A percentile compares a stretch with the other conserved stretches of the same genome.
Evolutionary conservation across 2,797 vertebrate genomes (phyloP).

Genomic region (Acanthurus tractus): DNA sequence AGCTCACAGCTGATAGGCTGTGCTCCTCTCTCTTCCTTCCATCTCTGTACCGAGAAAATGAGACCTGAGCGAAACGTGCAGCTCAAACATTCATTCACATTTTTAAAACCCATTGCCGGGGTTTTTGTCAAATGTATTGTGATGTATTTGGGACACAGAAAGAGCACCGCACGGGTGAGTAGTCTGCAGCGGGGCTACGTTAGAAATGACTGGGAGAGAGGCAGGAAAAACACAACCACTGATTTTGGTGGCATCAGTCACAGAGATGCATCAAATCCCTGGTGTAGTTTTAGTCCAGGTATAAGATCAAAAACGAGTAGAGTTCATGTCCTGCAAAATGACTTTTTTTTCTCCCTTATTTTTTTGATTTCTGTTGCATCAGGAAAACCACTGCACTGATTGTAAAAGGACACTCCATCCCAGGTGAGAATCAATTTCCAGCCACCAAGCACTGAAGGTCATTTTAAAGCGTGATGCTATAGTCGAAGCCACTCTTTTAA

Average conservation of each 20-base stretch:
- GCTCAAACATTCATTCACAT: conserved; percentile 46
- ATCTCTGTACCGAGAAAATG: neutral
- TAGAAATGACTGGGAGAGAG: conserved; percentile 44
- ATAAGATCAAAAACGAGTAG: conserved; percentile 10
- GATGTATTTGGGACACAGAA: conserved; percentile 80
- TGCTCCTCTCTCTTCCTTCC: neutral
- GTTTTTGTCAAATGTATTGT: conserved; percentile 73
- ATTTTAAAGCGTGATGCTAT: conserved; percentile 73
- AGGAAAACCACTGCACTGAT: conserved; percentile 29
- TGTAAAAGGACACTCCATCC: conserved; percentile 55
- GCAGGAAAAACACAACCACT: conserved; percentile 35
- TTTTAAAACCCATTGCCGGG: conserved; percentile 45
- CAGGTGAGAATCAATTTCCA: conserved; percentile 76
- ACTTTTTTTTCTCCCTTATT: neutral
- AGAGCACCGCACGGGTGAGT: conserved; percentile 65
- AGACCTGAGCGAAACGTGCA: conserved; percentile 23
- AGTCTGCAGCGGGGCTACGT: conserved; percentile 59
- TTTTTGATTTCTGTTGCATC: conserved; percentile 23
- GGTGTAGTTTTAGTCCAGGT: conserved; percentile 29
- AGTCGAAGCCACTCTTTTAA: conserved; percentile 49
- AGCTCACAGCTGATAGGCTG: neutral
- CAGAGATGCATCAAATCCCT: conserved; percentile 43
- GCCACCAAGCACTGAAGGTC: conserved; percentile 83
- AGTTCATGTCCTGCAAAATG: conserved; percentile 10
- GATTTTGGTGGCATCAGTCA: conserved; percentile 46